Evolutionary conservation across 2,797 vertebrate species (phyloP).

Genomic region (Telmatherina bonti): DNA sequence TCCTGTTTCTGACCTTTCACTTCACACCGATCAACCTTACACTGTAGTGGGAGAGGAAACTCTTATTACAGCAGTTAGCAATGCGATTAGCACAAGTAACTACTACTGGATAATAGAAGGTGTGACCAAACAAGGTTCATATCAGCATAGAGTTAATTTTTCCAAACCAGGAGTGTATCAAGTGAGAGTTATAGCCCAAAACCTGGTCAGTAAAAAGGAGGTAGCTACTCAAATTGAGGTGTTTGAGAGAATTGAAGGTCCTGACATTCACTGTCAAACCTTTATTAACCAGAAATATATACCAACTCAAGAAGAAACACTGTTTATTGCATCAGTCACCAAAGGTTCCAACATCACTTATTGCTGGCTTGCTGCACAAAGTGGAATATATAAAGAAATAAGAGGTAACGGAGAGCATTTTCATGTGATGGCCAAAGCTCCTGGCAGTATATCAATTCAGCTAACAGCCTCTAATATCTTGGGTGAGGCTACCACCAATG

Average conservation of each 20-base stretch:
- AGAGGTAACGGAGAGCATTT: conserved; percentile 58
- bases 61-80: conserved; percentile 69
- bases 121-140: conserved; percentile 46
- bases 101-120: conserved; percentile 81
- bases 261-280: conserved; percentile 67
- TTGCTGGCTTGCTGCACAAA: conserved; percentile 71
- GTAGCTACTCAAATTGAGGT: conserved; percentile 71
- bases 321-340: conserved; percentile 65
- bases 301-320: conserved; percentile 67
- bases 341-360: conserved; percentile 82
- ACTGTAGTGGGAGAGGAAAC: conserved; percentile 70
- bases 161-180: conserved; percentile 71
- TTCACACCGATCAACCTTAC: conserved; percentile 62
- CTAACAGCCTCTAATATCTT: conserved; percentile 80
- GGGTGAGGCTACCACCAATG: conserved; percentile 50
- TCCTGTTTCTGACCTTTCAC: conserved; percentile 69
- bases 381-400: conserved; percentile 24
- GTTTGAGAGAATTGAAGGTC: conserved; percentile 78
- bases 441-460: conserved; percentile 71
- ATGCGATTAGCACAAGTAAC: conserved; percentile 58
- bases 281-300: conserved; percentile 68
- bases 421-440: conserved; percentile 54
- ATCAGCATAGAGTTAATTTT: conserved; percentile 75
- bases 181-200: conserved; percentile 74
- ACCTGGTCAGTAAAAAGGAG: conserved; percentile 70